Percentiles rank a stretch among this genome's conserved stretches.
phyloP scores from a whole-genome alignment of 2,888 invertebrate species.

The Rhopalosiphum nymphaeae region DNA sequence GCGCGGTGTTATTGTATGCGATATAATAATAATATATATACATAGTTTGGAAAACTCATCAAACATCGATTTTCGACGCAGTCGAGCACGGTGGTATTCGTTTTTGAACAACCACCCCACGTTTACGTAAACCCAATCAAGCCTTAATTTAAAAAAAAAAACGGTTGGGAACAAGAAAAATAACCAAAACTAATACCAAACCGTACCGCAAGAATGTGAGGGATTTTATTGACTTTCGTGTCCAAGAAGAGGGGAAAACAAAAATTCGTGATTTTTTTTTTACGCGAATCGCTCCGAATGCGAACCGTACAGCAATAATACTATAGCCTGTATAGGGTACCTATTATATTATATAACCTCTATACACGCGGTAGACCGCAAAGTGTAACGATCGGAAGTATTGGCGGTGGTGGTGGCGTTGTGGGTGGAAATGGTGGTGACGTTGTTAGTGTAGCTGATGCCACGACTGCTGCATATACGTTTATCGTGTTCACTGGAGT shows the following conservation, averaged over 20 bases:
- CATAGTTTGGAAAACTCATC: conserved; percentile 36
- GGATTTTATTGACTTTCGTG: conserved; percentile 1
- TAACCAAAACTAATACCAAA: not conserved
- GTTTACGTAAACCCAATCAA: conserved; percentile 2
- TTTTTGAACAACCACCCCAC: not conserved
- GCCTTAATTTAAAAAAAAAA: conserved; percentile 30
- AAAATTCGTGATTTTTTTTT: conserved; percentile 4
- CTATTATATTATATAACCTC: conserved; percentile 16
- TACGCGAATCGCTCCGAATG: not conserved
- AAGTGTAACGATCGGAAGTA: not conserved
- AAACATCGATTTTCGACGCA: conserved; percentile 10
- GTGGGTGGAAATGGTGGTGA: not conserved
- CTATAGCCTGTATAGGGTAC: not conserved
- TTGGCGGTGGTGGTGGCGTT: not conserved
- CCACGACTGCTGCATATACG: not conserved
- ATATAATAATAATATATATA: not conserved
- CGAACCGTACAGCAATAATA: not conserved
- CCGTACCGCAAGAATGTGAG: not conserved
- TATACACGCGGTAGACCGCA: not conserved
- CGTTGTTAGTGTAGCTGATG: not conserved
- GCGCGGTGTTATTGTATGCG: not conserved
- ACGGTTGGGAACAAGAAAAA: not conserved
- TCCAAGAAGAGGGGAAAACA: not conserved
- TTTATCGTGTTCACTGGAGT: not conserved
- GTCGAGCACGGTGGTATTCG: not conserved